These are phyloP conservation scores for Aldabrachelys gigantea DNA, from an alignment of 2,113 vertebrate species.

Conservation along the genomic window DNA sequence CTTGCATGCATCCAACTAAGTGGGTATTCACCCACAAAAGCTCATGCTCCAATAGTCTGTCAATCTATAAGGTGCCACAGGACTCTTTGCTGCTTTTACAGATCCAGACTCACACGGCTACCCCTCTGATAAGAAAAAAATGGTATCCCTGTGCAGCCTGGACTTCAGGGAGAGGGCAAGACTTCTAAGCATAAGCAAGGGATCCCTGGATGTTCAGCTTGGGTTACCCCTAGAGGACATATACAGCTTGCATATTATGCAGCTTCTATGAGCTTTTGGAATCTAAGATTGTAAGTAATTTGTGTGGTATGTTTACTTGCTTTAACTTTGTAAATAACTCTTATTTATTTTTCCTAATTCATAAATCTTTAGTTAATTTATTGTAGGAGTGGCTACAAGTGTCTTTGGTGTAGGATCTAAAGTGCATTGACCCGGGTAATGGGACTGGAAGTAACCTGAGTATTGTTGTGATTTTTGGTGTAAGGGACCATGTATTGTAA, in stretches of 20 bases:
- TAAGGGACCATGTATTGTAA: no score
- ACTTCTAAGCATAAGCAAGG: background rate
- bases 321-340: background rate
- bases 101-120: no score
- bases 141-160: no score
- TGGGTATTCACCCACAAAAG: no score
- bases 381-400: background rate
- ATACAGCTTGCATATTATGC: background rate
- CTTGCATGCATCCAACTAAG: no score
- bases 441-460: background rate
- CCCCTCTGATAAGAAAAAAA: no score
- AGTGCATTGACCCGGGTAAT: background rate
- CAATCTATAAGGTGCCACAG: no score
- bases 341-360: background rate
- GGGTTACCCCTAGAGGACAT: background rate
- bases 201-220: background rate
- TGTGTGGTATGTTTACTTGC: background rate
- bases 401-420: background rate
- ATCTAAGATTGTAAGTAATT: background rate
- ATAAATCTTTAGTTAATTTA: background rate
- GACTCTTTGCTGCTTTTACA: no score
- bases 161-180: background rate
- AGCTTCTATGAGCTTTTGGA: background rate
- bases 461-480: background rate
- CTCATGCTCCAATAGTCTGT: no score